These are phyloP conservation scores for Kuschelorhynchus macadamiae DNA, from an alignment of 2,888 invertebrate species.

Conservation along the genomic window DNA sequence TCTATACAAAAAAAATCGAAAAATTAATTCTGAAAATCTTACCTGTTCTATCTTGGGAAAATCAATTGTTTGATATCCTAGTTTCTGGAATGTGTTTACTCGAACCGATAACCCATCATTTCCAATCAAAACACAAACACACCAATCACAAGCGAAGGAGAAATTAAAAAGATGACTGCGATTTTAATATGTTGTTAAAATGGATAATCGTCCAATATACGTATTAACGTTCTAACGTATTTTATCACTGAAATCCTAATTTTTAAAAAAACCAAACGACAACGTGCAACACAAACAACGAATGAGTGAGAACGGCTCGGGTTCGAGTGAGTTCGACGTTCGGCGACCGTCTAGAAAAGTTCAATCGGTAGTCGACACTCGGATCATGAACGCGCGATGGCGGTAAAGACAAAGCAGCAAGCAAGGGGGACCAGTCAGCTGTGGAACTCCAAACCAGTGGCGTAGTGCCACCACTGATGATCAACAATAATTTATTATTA, in stretches of 20 bases:
- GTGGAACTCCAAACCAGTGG: conserved; percentile 5
- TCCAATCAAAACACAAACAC: conserved; percentile 22
- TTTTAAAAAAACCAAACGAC: conserved; percentile 13
- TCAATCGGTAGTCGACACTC: conserved; percentile 8
- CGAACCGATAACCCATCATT: conserved; percentile 25
- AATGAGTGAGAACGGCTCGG: conserved; percentile 2
- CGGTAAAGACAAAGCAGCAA: conserved; percentile 21
- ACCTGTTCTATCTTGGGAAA: conserved; percentile 30
- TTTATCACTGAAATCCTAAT: conserved; percentile 5
- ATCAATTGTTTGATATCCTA: conserved; percentile 37
- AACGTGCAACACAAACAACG: conserved; percentile 10
- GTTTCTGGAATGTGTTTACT: conserved; percentile 35
- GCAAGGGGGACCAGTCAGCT: conserved; percentile 20
- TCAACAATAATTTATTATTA: too few relatives aligned
- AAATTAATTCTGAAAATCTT: conserved; percentile 1
- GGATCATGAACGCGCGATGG: conserved; percentile 10
- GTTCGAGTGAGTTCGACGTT: conserved; percentile 32
- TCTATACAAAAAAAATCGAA: conserved; percentile 9
- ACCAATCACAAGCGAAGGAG: conserved; percentile 16
- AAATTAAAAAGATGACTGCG: not conserved
- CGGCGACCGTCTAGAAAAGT: conserved; percentile 38
- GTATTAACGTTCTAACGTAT: conserved; percentile 10
- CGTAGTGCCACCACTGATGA: not conserved
- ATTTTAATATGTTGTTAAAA: too few relatives aligned
- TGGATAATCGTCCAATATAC: too few relatives aligned